These are phyloP conservation scores for Chrysolina oricalcia DNA, from an alignment of 2,888 invertebrate genomes.

Conservation along the genomic window DNA sequence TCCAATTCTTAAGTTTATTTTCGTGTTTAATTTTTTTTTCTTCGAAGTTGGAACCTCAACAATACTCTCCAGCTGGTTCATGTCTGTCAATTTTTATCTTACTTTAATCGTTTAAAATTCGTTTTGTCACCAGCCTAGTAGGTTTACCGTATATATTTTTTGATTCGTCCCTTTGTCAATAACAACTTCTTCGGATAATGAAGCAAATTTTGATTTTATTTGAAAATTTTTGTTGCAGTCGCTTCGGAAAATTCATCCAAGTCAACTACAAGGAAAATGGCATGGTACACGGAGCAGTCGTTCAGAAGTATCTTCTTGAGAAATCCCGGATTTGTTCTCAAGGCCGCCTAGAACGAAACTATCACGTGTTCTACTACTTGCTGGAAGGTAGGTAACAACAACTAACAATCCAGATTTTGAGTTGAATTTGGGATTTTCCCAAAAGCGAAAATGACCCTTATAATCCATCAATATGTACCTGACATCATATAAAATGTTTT, in stretches of 20 bases:
- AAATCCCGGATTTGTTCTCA: slow-evolving; percentile 96
- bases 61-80: no score
- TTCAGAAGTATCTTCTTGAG: slow-evolving; percentile 96
- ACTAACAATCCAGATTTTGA: not conserved
- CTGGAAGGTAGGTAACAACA: slow-evolving; percentile 74
- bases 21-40: no score
- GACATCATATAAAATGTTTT: not conserved
- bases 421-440: not conserved
- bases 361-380: slow-evolving; percentile 97
- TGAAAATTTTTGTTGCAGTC: slow-evolving; percentile 73
- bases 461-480: not conserved
- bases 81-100: no score
- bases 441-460: not conserved
- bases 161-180: no score
- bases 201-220: not conserved
- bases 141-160: no score
- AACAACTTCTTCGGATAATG: no score
- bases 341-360: slow-evolving; percentile 95
- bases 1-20: no score
- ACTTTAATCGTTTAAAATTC: no score
- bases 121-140: no score
- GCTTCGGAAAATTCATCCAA: slow-evolving; percentile 98
- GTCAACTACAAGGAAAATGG: slow-evolving; percentile 98
- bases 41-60: no score
- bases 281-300: slow-evolving; percentile 97